Base-by-base conservation (phyloP, 1,140 invertebrate genomes). In the Orchesella cincta region DNA sequence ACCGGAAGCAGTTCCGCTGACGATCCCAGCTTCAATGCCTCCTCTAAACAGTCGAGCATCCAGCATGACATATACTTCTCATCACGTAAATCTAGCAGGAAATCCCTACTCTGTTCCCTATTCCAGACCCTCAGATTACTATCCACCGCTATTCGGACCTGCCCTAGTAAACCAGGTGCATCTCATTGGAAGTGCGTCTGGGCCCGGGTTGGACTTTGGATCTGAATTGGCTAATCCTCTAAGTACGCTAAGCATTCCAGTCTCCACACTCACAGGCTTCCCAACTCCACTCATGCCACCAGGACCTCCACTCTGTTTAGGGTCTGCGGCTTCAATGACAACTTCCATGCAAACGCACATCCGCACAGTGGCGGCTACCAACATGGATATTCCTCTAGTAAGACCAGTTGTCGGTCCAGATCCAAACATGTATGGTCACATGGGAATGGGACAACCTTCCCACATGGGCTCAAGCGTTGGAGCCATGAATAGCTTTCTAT, bases 371-470 rank as follows among this genome's bases (percentile, higher is more conserved):
- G 80, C 80, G 34, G 80, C 80, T 26, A 73, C 71, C 5, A 82
- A 82, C 51, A 67, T 82, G 29, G 81, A 82, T 35, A 82, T 82
- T 78, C 81, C 79, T 14, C 39, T 82, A 12, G 81, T 82, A 5
- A 39, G 81, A 46, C 81, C 81, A 1, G 73, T 80, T 29, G 31
- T 82, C 3, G 33, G 74, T 3, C 34, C 72, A 20, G 78, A 78
- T 46, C 1, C 34, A 8, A 31, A 23, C 23, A 39, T 51, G 28
- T 73, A 26, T 1, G 74, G 57, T 33, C 62, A 73, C 0, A 16
- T 78, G n/a, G 73, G 28, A 34, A 18, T 79, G 12, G 73, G 72
- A 26, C 8, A 70, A 1, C 72, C 72, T 64, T 52, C 73, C 23
- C 73, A 79, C 29, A 26, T 54, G 71, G 67, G 75, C 54, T 46